These are phyloP conservation scores for Lepus europaeus DNA, from an alignment of 2,113 vertebrate species.

Conservation along the genomic window DNA sequence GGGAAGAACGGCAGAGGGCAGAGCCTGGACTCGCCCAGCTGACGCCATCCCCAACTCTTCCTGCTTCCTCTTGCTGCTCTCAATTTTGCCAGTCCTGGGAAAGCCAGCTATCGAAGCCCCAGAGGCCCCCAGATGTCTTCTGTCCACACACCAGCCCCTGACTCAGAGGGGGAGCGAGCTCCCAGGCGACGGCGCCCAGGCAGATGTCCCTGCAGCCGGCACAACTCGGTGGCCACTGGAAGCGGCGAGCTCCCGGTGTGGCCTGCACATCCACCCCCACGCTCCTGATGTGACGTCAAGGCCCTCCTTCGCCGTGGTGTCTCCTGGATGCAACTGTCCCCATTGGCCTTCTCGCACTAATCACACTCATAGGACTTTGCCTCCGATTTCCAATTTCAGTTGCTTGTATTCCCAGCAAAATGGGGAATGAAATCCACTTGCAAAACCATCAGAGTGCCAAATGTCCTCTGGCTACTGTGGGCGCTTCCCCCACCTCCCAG, in stretches of 20 bases:
- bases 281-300: not conserved
- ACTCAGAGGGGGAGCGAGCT: not conserved
- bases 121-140: not conserved
- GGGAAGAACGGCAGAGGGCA: rapidly evolving
- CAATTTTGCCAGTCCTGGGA: not conserved
- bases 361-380: not conserved
- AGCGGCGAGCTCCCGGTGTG: too few relatives aligned
- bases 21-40: not conserved
- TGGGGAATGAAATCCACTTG: conserved; percentile 12
- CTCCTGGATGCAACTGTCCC: not conserved
- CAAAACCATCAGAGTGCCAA: not conserved
- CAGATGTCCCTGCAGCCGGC: not conserved
- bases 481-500: not conserved
- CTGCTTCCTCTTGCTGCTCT: not conserved
- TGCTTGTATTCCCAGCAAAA: not conserved
- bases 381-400: not conserved
- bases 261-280: too few relatives aligned
- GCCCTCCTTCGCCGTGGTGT: not conserved
- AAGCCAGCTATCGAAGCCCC: not conserved
- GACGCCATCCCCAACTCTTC: not conserved
- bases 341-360: not conserved
- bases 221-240: not conserved
- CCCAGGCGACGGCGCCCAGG: not conserved
- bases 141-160: not conserved
- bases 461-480: not conserved